Evolutionary conservation across 2,113 vertebrate species (phyloP).

Genomic region (Leucosticte australis): DNA sequence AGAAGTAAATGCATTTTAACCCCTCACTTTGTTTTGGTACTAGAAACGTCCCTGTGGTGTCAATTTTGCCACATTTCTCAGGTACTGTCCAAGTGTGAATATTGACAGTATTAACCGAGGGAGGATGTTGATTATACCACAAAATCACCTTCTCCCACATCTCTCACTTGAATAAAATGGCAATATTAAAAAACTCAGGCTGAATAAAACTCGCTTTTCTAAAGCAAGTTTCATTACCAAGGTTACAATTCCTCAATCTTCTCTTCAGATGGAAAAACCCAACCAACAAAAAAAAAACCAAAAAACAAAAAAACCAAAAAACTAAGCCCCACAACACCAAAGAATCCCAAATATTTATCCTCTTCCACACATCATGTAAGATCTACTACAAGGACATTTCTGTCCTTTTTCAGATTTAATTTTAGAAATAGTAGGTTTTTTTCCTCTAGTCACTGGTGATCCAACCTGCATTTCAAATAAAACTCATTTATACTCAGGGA

Average conservation of each 20-base stretch:
- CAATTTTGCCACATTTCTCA: not conserved
- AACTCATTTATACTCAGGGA: not conserved
- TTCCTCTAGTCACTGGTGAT: not conserved
- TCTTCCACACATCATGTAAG: not conserved
- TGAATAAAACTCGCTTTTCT: not conserved
- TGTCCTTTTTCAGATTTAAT: not conserved
- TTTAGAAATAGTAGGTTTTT: rapidly evolving
- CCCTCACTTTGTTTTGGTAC: not conserved
- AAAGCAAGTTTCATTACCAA: not conserved
- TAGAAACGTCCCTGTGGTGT: not conserved
- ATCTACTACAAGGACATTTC: not conserved
- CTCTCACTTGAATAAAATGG: not conserved
- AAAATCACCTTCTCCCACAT: not conserved
- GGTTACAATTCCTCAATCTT: not conserved
- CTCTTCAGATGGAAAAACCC: not conserved
- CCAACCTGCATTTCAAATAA: not conserved
- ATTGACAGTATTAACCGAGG: not conserved
- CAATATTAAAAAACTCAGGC: not conserved
- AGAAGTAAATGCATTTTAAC: not conserved
- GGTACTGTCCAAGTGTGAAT: not conserved
- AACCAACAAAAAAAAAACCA: not conserved
- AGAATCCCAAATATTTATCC: not conserved
- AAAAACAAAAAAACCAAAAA: no score
- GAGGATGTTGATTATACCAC: not conserved
- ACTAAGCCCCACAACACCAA: not conserved